These are phyloP conservation scores for Armadillidium nasatum DNA, from an alignment of 1,140 invertebrate species.

Conservation along the genomic window DNA sequence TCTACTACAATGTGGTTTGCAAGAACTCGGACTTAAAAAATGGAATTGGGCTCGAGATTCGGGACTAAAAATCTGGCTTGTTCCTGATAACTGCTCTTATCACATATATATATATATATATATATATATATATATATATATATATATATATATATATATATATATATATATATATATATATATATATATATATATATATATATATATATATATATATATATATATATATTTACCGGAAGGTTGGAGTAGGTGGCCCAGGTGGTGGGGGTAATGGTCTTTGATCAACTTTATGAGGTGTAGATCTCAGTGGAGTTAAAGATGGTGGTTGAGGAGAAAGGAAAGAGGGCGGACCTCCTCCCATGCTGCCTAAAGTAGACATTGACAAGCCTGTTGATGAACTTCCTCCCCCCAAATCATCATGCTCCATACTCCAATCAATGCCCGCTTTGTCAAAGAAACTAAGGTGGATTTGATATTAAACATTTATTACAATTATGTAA, in stretches of 20 bases:
- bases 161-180: too few relatives aligned
- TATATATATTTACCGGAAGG: constrained; percentile 34
- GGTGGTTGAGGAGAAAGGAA: constrained; percentile 35
- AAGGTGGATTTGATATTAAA: too few relatives aligned
- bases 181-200: too few relatives aligned
- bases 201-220: too few relatives aligned
- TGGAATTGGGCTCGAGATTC: too few relatives aligned
- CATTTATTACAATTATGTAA: neutral
- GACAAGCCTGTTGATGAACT: constrained; percentile 24
- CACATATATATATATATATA: too few relatives aligned
- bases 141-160: too few relatives aligned
- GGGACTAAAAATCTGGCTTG: too few relatives aligned
- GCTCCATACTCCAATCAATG: constrained; percentile 40
- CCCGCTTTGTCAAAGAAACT: constrained; percentile 44
- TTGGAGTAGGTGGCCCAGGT: constrained; percentile 39
- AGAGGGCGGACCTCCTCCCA: constrained; percentile 34
- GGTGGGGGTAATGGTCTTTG: constrained; percentile 41
- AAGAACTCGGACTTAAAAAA: too few relatives aligned
- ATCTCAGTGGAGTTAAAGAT: constrained; percentile 29
- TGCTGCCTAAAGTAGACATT: constrained; percentile 34
- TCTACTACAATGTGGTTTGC: too few relatives aligned
- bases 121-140: too few relatives aligned
- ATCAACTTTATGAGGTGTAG: constrained; percentile 37
- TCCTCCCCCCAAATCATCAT: constrained; percentile 38
- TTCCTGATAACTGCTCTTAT: too few relatives aligned